These are phyloP conservation scores for Myotis pilosus DNA, from an alignment of 2,797 vertebrate genomes.

Conservation along the genomic window DNA sequence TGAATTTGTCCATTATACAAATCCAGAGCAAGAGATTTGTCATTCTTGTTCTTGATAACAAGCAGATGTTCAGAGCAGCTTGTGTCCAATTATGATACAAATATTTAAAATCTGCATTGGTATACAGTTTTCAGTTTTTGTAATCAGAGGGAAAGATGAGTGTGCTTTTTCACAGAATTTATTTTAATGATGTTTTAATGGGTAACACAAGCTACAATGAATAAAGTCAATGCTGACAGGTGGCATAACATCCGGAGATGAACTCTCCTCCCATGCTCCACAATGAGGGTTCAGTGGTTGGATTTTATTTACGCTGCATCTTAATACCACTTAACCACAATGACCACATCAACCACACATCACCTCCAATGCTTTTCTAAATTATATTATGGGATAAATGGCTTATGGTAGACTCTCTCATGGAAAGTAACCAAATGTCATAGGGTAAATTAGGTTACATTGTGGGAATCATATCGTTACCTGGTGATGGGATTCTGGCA, in stretches of 20 bases:
- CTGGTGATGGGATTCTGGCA: background rate
- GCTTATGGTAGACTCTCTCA: background rate
- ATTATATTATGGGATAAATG: constrained; percentile 1
- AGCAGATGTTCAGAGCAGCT: constrained; percentile 71
- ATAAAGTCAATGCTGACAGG: constrained; percentile 65
- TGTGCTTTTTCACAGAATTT: constrained; percentile 54
- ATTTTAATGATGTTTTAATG: constrained; percentile 36
- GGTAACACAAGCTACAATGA: constrained; percentile 65
- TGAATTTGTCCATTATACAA: constrained; percentile 51
- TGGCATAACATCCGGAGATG: constrained; percentile 64
- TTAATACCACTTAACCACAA: constrained; percentile 65
- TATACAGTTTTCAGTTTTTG: constrained; percentile 38
- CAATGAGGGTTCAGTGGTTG: constrained; percentile 42
- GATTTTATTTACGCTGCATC: constrained; percentile 46
- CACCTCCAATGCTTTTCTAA: background rate
- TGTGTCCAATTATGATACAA: constrained; percentile 63
- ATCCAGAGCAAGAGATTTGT: constrained; percentile 40
- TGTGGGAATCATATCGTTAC: background rate
- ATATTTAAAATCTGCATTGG: constrained; percentile 66
- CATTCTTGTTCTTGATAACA: constrained; percentile 57
- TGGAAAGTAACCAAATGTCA: background rate
- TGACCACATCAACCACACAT: constrained; percentile 57
- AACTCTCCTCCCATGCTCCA: constrained; percentile 15
- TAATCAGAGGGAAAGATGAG: constrained; percentile 53
- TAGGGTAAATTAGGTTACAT: background rate